phyloP scores from a whole-genome alignment of 2,888 invertebrate genomes.

The Ophion costatus region DNA sequence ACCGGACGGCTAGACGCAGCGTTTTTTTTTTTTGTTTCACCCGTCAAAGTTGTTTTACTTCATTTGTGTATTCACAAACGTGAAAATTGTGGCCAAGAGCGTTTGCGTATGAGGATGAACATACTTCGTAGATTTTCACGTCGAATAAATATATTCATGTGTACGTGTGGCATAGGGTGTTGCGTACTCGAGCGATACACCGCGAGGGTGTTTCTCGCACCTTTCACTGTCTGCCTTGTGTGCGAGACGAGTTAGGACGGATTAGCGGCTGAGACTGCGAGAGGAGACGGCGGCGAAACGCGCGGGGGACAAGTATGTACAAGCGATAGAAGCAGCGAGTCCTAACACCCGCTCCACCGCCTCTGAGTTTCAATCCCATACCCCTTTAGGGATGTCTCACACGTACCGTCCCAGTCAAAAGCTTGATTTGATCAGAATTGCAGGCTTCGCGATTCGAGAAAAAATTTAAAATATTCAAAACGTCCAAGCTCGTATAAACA shows the following conservation, averaged over 20 bases:
- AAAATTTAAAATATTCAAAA: too few species aligned
- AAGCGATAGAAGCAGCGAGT: background rate
- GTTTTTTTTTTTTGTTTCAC: too few species aligned
- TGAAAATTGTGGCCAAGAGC: background rate
- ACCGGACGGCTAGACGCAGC: too few species aligned
- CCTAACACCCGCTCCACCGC: conserved; percentile 49
- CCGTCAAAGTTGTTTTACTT: too few species aligned
- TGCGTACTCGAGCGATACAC: conserved; percentile 21
- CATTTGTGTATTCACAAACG: too few species aligned
- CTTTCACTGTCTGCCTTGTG: conserved; percentile 51
- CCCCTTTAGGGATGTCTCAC: too few species aligned
- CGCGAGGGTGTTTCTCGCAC: conserved; percentile 26
- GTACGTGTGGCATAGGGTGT: background rate
- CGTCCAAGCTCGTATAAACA: too few species aligned
- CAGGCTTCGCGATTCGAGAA: too few species aligned
- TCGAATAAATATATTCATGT: background rate
- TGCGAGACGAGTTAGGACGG: conserved; percentile 43
- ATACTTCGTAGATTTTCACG: background rate
- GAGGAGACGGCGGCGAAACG: conserved; percentile 25
- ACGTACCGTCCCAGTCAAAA: too few species aligned
- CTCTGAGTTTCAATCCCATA: conserved; percentile 47
- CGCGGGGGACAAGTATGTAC: conserved; percentile 25
- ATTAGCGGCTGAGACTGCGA: conserved; percentile 54
- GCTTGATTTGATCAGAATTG: too few species aligned
- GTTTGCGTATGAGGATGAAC: conserved; percentile 13